These are phyloP conservation scores for Galleria mellonella DNA, from an alignment of 1,140 invertebrate species.

Conservation along the genomic window DNA sequence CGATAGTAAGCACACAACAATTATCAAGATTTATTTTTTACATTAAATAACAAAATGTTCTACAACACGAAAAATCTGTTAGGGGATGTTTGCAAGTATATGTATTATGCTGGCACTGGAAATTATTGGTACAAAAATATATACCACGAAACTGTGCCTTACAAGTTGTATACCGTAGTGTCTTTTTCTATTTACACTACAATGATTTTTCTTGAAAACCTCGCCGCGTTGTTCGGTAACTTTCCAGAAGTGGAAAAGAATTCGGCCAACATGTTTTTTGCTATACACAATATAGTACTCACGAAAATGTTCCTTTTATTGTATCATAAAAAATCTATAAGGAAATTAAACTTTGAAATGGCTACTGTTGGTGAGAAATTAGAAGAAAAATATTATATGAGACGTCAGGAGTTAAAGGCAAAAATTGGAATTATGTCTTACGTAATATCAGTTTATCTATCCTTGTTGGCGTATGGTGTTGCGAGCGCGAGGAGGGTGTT, in stretches of 20 bases:
- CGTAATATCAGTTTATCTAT: constrained; percentile 49
- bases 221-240: constrained; percentile 47
- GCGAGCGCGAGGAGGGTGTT: constrained; percentile 43
- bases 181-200: constrained; percentile 44
- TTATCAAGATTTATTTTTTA: no score
- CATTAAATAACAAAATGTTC: constrained; percentile 22
- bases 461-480: constrained; percentile 45
- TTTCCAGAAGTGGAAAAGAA: constrained; percentile 62
- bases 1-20: no score
- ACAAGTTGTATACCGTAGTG: constrained; percentile 38
- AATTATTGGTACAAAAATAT: constrained; percentile 49
- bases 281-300: constrained; percentile 60
- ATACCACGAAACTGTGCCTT: constrained; percentile 31
- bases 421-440: constrained; percentile 46
- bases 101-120: constrained; percentile 45
- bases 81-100: constrained; percentile 41
- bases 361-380: constrained; percentile 36
- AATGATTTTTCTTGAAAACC: constrained; percentile 58
- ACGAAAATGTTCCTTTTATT: constrained; percentile 51
- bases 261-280: constrained; percentile 57
- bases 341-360: constrained; percentile 56
- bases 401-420: constrained; percentile 44
- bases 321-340: constrained; percentile 55
- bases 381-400: constrained; percentile 42
- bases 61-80: constrained; percentile 35